Evolutionary conservation across 2,888 invertebrate genomes (phyloP), one percentile per base, ranked within the genome.

Genomic region (Rotaria sp.): DNA sequence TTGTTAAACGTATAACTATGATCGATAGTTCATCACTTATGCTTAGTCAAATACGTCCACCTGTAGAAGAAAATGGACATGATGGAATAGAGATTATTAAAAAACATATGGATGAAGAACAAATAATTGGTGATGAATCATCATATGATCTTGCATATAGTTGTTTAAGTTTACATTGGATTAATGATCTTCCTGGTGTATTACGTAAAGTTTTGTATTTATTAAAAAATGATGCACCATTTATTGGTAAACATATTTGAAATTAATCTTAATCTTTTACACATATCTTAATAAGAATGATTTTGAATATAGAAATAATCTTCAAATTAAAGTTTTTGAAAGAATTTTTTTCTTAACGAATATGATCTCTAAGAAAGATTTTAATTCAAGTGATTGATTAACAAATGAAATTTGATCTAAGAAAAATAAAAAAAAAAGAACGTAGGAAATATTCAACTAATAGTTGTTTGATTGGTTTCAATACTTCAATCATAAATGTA

Each of bases 181-280:
- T 98, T 0, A 99, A 99, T 90, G 95, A 98, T 91, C 92, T 99
- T n/a, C 98, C 98, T 0, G 94, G 95, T 10, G 90, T 91, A 84
- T 92, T 93, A 88, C 89, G 89, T 88, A 91, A 89, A 87, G 88
- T 88, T 24, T 85, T 85, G 57, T n/a, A 74, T 87, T 21, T 84
- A 21, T 85, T 87, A 85, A 87, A 87, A 74, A 85, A 85, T 75
- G 87, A 85, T 75, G 67, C 84, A 45, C 55, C 85, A n/a, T 85
- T 85, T 30, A 84, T 88, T 35, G 24, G n/a, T 80, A 80, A 67
- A 67, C 1, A 50, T 11, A 45, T 45, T 45, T 5, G 11, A 45
- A 8, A 8, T 45, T 45, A 45, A 45, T 45, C 45, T 8, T 45
- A 45, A 45, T 8, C 11, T 11, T 45, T 8, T 45, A 45, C 45